Evolutionary conservation across 2,888 invertebrate genomes (phyloP).

Genomic region (Tortrix viridana): DNA sequence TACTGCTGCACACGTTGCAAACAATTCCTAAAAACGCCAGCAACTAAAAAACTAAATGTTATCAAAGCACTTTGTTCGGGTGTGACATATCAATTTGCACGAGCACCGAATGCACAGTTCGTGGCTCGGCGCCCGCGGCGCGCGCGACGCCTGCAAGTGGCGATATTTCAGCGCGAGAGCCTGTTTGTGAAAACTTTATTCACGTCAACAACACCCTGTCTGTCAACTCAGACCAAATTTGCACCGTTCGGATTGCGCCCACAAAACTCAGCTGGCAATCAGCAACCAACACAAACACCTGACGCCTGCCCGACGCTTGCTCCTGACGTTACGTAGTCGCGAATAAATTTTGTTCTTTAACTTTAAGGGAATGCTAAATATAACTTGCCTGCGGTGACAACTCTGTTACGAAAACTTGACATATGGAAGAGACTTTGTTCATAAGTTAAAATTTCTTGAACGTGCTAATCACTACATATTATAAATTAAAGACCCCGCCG

Average conservation of each 20-base stretch:
- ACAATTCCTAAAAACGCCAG: not conserved
- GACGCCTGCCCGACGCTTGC: slow-evolving; percentile 23
- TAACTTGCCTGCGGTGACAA: slow-evolving; percentile 18
- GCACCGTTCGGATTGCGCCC: slow-evolving; percentile 50
- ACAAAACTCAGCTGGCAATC: slow-evolving; percentile 50
- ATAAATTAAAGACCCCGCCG: no score
- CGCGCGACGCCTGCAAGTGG: slow-evolving; percentile 72
- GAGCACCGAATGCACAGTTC: slow-evolving; percentile 41
- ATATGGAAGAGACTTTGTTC: not conserved
- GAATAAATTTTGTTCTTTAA: slow-evolving; percentile 32
- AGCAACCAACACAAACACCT: slow-evolving; percentile 44
- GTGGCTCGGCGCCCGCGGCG: slow-evolving; percentile 54
- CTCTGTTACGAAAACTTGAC: slow-evolving; percentile 1
- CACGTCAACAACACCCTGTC: slow-evolving; percentile 63
- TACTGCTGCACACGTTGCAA: no score
- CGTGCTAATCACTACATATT: no score
- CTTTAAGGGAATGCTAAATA: slow-evolving; percentile 27
- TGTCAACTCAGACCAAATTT: slow-evolving; percentile 60
- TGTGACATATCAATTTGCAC: slow-evolving; percentile 8
- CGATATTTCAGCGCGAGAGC: slow-evolving; percentile 61
- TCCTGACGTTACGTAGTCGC: slow-evolving; percentile 19
- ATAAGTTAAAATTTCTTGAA: not conserved
- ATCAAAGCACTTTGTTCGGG: not conserved
- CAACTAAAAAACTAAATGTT: not conserved
- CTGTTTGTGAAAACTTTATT: slow-evolving; percentile 74